Evolutionary conservation across 2,888 invertebrate species (phyloP).

Genomic region (Petrolisthes manimaculis): DNA sequence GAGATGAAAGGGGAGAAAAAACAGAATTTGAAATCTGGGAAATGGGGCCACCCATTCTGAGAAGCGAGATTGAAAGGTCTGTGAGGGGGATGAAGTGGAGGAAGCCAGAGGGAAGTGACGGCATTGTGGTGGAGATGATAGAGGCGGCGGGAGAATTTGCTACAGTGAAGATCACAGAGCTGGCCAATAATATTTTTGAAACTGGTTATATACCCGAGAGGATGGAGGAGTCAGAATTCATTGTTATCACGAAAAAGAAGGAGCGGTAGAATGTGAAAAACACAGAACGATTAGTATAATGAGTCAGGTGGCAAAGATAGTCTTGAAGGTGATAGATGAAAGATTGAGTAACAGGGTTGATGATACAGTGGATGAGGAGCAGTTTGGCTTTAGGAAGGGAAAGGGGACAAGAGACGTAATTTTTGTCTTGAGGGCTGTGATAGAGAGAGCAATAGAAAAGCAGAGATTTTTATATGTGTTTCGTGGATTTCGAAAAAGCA

Average conservation of each 20-base stretch:
- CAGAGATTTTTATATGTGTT: too few relatives aligned
- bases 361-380: not conserved
- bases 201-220: not conserved
- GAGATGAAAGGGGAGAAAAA: not conserved
- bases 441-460: too few relatives aligned
- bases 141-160: conserved; percentile 6
- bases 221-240: conserved; percentile 7
- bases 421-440: not conserved
- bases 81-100: not conserved
- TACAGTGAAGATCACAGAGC: not conserved
- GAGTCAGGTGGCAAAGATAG: too few relatives aligned
- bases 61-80: not conserved
- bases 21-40: not conserved
- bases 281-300: conserved; percentile 6
- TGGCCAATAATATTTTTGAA: not conserved
- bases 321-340: not conserved
- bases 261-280: conserved; percentile 4
- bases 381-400: not conserved
- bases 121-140: not conserved
- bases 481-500: too few relatives aligned
- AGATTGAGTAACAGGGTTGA: not conserved
- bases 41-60: not conserved
- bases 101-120: not conserved
- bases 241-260: conserved; percentile 1
- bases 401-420: not conserved